Conservation (phyloP, 2,113 vertebrate species). For the Lathamus discolor region DNA sequence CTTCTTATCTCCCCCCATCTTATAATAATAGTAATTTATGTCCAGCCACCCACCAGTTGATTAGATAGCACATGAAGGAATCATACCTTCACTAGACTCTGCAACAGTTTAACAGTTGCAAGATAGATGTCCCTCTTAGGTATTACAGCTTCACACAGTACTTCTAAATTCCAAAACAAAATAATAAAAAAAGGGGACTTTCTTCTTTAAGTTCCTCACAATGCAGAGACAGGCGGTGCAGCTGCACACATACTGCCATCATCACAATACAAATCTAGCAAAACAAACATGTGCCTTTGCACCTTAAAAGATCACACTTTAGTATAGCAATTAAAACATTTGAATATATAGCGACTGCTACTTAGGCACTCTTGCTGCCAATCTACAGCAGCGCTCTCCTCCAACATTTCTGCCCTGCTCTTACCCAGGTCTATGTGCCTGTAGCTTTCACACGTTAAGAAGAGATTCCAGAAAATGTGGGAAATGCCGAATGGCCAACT, state of each 20-base stretch:
- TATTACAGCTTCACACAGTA: background rate
- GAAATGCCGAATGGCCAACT: background rate
- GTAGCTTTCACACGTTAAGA: fast-evolving
- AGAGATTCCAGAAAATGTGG: background rate
- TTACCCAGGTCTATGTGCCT: background rate
- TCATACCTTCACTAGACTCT: background rate
- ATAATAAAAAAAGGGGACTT: background rate
- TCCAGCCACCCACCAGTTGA: background rate
- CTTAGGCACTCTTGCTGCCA: background rate
- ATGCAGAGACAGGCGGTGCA: fast-evolving
- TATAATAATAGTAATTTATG: background rate
- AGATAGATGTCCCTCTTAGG: background rate
- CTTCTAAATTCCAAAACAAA: background rate
- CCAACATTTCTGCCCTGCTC: background rate
- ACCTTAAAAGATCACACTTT: fast-evolving
- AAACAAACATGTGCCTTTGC: background rate
- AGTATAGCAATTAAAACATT: background rate
- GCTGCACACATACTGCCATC: fast-evolving
- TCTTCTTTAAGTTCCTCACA: background rate
- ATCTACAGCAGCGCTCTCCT: background rate
- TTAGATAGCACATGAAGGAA: background rate
- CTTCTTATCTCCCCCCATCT: background rate
- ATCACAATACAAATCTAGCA: fast-evolving
- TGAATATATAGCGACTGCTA: fast-evolving
- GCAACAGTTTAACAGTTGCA: background rate